phyloP scores from a whole-genome alignment of 2,113 vertebrate genomes.

The Hemiscyllium ocellatum region DNA sequence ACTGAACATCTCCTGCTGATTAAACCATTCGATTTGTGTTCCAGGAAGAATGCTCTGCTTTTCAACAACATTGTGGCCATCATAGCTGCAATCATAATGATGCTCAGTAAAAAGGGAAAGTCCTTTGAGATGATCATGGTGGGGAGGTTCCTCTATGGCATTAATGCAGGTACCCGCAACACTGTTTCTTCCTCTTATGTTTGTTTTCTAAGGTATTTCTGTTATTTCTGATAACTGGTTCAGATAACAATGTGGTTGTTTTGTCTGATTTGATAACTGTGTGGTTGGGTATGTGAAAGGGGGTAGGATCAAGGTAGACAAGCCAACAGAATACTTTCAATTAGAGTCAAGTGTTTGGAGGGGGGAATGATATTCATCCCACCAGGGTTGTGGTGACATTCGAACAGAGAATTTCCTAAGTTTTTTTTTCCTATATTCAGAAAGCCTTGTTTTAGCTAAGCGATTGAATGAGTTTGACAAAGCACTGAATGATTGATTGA shows the following conservation, averaged over 20 bases:
- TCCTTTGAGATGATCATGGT: constrained; percentile 69
- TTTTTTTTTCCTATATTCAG: neutral
- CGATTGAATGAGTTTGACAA: neutral
- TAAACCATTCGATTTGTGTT: constrained; percentile 35
- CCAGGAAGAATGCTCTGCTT: constrained; percentile 63
- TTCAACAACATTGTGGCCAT: constrained; percentile 58
- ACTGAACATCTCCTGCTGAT: neutral
- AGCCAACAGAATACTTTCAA: neutral
- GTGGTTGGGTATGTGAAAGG: neutral
- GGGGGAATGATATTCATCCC: neutral
- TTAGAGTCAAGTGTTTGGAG: neutral
- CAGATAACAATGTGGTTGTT: neutral
- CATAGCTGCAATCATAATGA: constrained; percentile 58
- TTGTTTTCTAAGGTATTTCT: neutral
- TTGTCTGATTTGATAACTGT: neutral
- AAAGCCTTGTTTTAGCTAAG: neutral
- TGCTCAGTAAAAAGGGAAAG: constrained; percentile 51
- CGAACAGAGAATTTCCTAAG: neutral
- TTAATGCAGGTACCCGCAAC: constrained; percentile 55
- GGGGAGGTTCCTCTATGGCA: constrained; percentile 61
- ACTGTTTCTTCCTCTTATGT: neutral
- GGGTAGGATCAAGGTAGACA: accelerated
- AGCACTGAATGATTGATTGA: neutral
- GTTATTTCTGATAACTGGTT: neutral
- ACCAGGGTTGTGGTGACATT: neutral